Evolutionary conservation across 2,113 vertebrate genomes (phyloP), one percentile per base, ranked within the genome.

Genomic region (Heterochromis multidens): DNA sequence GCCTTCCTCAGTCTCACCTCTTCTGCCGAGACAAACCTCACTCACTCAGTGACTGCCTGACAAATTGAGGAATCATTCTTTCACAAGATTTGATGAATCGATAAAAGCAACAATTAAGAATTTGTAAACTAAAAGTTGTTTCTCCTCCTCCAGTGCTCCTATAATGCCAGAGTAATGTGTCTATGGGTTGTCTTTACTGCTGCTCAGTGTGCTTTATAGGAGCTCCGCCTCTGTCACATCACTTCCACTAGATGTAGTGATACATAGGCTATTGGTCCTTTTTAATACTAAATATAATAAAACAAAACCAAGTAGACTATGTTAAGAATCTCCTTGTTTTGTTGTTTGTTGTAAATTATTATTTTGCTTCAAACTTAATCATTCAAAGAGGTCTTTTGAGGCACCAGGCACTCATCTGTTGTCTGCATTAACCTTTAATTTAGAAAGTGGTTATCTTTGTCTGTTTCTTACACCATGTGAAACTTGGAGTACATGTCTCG

Each of bases 321-420:
- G 83, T 93, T 58, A 72, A 76, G 56, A 85, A 85, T 57, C 14
- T 87, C 67, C 74, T 89, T 84, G 80, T 60, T 89, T 91, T 86
- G 43, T 84, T 79, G 70, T 92, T 91, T 80, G 54, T 89, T 96
- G 93, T 96, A 96, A 95, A 94, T 96, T 95, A 95, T 95, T 95
- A 83, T 91, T 93, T 95, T 87, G 59, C 91, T 86, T 81, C 90
- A 76, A 86, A 90, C 72, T 87, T 92, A 72, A 92, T 89, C 61
- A 59, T 77, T 56, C 79, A 74, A 1, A 88, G 91, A 11, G 84
- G 91, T 94, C 91, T 90, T 63, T 65, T 86, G 87, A 90, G 89
- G 80, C 82, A 89, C 82, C 87, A 92, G 89, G 86, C 90, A 92
- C 89, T 84, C 87, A 70, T 91, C 70, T 85, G 81, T 79, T 81